phyloP scores from a whole-genome alignment of 2,888 invertebrate genomes.

The Odontothrips loti region DNA sequence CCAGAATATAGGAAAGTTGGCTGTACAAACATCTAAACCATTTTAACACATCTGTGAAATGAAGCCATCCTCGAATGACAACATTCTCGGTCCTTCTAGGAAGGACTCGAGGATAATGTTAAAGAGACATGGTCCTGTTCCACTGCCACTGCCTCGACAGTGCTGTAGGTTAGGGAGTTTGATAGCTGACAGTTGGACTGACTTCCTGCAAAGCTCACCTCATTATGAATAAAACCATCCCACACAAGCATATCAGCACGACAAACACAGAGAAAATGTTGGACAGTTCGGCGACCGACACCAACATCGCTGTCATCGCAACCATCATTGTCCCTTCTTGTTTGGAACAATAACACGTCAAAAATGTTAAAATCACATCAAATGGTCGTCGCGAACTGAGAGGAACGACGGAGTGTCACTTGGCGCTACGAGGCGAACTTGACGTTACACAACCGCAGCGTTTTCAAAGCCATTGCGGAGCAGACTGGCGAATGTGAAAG shows the following conservation, averaged over 20 bases:
- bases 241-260: constrained; percentile 67
- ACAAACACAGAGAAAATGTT: constrained; percentile 72
- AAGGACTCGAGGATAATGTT: too few species aligned
- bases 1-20: background rate
- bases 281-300: constrained; percentile 68
- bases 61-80: too few species aligned
- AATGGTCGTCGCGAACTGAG: background rate
- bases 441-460: constrained; percentile 30
- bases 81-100: too few species aligned
- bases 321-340: constrained; percentile 40
- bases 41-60: too few species aligned
- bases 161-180: background rate
- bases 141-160: background rate
- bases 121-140: too few species aligned
- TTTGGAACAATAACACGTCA: constrained; percentile 22
- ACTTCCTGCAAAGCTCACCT: constrained; percentile 52
- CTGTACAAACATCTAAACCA: too few species aligned
- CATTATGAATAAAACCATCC: constrained; percentile 69
- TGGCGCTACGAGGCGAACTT: constrained; percentile 21
- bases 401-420: background rate
- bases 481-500: constrained; percentile 37
- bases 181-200: background rate
- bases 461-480: constrained; percentile 37
- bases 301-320: constrained; percentile 56
- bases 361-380: constrained; percentile 23